Percentiles rank a stretch among this genome's conserved stretches.
These are phyloP conservation scores for Toxostoma redivivum DNA, from an alignment of 2,113 vertebrate genomes.

Conservation along the genomic window DNA sequence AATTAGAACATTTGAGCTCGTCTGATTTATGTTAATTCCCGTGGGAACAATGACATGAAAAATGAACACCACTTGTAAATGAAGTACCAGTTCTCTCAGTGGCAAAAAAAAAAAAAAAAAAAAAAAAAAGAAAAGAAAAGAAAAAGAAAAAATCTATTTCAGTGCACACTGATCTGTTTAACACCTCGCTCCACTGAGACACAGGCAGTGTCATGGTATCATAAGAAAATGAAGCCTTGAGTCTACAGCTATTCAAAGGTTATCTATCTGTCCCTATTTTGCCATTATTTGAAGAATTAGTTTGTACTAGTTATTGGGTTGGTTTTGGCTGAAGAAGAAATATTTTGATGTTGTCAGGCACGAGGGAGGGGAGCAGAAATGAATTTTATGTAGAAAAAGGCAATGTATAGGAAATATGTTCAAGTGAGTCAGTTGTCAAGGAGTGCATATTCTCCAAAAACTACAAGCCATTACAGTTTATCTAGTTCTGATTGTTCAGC, in stretches of 20 bases:
- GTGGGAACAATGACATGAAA: slow-evolving; percentile 71
- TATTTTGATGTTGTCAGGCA: fast-evolving
- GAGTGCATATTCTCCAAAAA: not conserved
- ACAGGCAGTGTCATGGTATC: not conserved
- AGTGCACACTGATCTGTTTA: slow-evolving; percentile 38
- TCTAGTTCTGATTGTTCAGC: not conserved
- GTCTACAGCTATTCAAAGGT: not conserved
- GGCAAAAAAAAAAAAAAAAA: not conserved
- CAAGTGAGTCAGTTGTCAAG: not conserved
- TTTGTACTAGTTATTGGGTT: not conserved
- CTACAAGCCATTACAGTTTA: not conserved
- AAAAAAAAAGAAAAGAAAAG: not conserved
- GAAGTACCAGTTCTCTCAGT: slow-evolving; percentile 57
- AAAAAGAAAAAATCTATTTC: not conserved
- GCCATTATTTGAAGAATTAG: not conserved
- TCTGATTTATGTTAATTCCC: slow-evolving; percentile 78
- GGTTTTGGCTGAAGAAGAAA: not conserved
- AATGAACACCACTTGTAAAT: slow-evolving; percentile 73
- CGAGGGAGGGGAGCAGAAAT: not conserved
- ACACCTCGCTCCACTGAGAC: slow-evolving; percentile 24
- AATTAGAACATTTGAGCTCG: slow-evolving; percentile 72
- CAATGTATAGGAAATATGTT: not conserved
- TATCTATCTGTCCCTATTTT: not conserved
- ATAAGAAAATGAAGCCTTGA: not conserved
- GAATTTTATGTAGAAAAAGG: not conserved